phyloP scores from a whole-genome alignment of 2,113 vertebrate species.

The Bubalus kerabau region DNA sequence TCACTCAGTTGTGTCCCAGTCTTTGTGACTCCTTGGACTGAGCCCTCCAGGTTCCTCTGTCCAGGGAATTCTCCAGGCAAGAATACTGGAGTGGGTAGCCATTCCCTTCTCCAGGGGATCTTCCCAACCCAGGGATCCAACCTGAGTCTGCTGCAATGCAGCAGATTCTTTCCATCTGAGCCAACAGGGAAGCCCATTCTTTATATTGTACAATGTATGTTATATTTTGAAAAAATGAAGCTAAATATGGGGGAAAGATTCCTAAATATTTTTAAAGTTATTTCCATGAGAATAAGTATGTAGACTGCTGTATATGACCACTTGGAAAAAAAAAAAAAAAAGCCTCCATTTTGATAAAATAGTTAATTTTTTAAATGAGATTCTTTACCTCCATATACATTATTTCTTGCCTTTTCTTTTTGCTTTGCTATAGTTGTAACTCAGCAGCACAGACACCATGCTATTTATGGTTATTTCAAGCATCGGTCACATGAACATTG shows the following conservation, averaged over 20 bases:
- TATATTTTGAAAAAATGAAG: background rate
- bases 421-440: background rate
- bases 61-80: background rate
- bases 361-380: background rate
- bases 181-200: background rate
- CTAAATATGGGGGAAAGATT: background rate
- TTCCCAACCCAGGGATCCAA: background rate
- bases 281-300: background rate
- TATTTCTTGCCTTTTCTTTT: background rate
- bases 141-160: background rate
- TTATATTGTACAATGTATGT: background rate
- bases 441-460: rapidly evolving
- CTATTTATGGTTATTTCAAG: background rate
- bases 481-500: background rate
- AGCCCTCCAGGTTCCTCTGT: background rate
- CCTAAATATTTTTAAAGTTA: background rate
- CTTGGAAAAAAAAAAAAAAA: background rate
- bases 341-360: background rate
- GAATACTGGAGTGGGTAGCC: background rate
- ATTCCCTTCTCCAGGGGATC: background rate
- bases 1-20: background rate
- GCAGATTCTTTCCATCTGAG: background rate
- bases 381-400: rapidly evolving
- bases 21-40: background rate
- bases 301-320: background rate